Conservation (phyloP, 2,797 vertebrate genomes). For the Steatocranus sp. region DNA sequence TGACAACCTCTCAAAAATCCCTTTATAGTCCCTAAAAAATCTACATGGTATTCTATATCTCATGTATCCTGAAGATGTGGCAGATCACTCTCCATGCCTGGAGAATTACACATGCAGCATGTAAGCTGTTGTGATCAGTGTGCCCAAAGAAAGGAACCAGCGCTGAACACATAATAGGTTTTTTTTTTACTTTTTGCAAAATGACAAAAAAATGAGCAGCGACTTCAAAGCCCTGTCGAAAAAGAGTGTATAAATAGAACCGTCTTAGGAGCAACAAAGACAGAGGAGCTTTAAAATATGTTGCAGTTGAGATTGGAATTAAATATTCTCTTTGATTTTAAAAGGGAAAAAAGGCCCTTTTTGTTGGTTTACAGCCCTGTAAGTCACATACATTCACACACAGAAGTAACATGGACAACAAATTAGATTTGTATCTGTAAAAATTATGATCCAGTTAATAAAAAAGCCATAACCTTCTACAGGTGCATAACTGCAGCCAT, state of each 20-base stretch:
- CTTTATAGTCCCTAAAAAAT: background rate
- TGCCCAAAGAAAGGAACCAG: background rate
- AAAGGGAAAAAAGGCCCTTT: background rate
- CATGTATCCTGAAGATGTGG: background rate
- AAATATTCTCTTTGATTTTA: slow-evolving; percentile 62
- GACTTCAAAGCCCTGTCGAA: slow-evolving; percentile 12
- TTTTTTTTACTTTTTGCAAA: slow-evolving; percentile 16
- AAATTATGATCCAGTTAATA: slow-evolving; percentile 24
- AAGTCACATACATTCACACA: slow-evolving; percentile 1
- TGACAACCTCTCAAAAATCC: background rate
- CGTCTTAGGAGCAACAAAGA: slow-evolving; percentile 14
- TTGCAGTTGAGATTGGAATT: slow-evolving; percentile 50
- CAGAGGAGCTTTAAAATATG: slow-evolving; percentile 38
- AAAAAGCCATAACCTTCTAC: background rate
- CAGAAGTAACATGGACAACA: background rate
- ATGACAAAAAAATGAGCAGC: slow-evolving; percentile 27
- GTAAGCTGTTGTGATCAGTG: background rate
- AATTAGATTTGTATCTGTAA: background rate
- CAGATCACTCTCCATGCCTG: background rate
- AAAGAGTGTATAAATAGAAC: slow-evolving; percentile 20
- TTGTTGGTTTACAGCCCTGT: slow-evolving; percentile 5
- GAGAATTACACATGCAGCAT: background rate
- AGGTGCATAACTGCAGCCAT: slow-evolving; percentile 27
- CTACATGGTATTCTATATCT: background rate
- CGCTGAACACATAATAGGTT: background rate